These are phyloP conservation scores for Anniella stebbinsi DNA, from an alignment of 2,797 vertebrate genomes.

Conservation along the genomic window DNA sequence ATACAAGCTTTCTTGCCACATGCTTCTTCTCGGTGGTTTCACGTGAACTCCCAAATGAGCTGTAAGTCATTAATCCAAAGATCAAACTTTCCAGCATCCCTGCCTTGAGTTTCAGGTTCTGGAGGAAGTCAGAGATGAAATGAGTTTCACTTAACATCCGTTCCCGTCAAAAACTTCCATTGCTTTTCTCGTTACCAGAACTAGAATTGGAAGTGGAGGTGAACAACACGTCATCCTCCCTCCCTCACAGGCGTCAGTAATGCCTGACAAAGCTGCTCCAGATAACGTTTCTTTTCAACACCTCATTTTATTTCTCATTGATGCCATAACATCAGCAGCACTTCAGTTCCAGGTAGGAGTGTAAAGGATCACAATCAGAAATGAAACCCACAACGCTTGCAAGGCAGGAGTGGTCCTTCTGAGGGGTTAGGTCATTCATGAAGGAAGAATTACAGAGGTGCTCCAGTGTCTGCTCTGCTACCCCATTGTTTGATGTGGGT, in stretches of 20 bases:
- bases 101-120: constrained; percentile 16
- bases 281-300: constrained; percentile 28
- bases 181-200: not conserved
- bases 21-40: not conserved
- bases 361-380: not conserved
- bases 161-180: rapidly evolving
- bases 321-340: not conserved
- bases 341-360: not conserved
- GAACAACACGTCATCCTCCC: not conserved
- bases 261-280: constrained; percentile 11
- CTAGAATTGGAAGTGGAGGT: constrained; percentile 29
- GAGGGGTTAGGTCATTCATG: not conserved
- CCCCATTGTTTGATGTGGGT: not conserved
- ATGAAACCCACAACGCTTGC: not conserved
- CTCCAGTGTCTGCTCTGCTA: no score
- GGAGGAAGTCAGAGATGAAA: not conserved
- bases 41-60: constrained; percentile 26
- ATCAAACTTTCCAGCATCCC: not conserved
- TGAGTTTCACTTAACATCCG: not conserved
- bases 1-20: not conserved
- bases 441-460: not conserved
- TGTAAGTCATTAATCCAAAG: constrained; percentile 18
- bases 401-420: not conserved
- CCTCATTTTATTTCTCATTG: constrained; percentile 6
- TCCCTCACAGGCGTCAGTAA: not conserved